Evolutionary conservation across 1,140 invertebrate species (phyloP).

Genomic region (Tetraneura akinire): DNA sequence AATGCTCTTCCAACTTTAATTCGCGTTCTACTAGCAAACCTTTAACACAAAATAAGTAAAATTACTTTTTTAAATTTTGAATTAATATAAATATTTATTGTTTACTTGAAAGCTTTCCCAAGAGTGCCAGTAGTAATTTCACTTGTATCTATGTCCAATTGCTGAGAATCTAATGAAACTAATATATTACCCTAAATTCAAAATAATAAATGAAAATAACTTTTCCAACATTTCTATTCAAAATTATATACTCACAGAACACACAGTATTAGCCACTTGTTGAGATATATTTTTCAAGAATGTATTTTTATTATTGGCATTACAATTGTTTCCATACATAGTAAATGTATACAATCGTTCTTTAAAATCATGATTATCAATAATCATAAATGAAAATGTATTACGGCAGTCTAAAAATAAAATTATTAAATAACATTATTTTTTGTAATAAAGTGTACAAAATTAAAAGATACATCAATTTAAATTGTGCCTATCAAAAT

Average conservation of each 20-base stretch:
- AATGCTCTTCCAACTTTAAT: constrained; percentile 90
- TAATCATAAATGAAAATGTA: constrained; percentile 83
- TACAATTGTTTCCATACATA: constrained; percentile 79
- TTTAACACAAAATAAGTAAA: constrained; percentile 57
- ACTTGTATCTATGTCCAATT: constrained; percentile 81
- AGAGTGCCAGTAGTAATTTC: constrained; percentile 80
- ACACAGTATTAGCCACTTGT: constrained; percentile 84
- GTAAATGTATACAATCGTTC: constrained; percentile 85
- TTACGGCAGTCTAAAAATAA: constrained; percentile 75
- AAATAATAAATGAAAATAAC: constrained; percentile 3
- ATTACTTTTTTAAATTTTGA: no score
- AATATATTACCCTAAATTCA: constrained; percentile 74
- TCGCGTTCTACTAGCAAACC: constrained; percentile 78
- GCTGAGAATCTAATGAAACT: constrained; percentile 72
- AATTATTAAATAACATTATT: no score
- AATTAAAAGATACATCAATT: no score
- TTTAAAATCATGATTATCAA: constrained; percentile 67
- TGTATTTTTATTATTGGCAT: constrained; percentile 75
- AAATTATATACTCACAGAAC: constrained; percentile 65
- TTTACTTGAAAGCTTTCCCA: constrained; percentile 78
- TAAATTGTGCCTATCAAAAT: no score
- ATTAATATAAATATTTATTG: no score
- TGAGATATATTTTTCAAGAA: constrained; percentile 81
- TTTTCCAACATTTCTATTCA: background rate
- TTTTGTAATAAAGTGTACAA: no score